Percentiles rank a stretch among this genome's conserved stretches.
Evolutionary conservation across 2,113 vertebrate species (phyloP).

Genomic region (Mandrillus leucophaeus): DNA sequence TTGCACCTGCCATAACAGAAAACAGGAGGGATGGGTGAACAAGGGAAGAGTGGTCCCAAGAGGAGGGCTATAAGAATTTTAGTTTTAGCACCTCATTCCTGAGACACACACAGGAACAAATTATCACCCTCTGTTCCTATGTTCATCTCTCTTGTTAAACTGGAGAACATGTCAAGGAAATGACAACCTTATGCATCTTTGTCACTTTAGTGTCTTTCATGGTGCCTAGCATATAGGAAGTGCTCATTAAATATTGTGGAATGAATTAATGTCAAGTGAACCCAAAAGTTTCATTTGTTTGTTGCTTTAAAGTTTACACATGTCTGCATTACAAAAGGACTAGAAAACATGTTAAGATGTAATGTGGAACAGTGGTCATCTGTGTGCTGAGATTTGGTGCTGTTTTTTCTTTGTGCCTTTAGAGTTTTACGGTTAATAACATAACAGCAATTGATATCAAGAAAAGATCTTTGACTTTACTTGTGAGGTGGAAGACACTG

Average conservation of each 20-base stretch:
- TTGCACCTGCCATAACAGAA: background rate
- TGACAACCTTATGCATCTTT: background rate
- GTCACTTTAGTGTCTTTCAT: background rate
- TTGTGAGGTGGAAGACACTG: background rate
- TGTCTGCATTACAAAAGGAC: background rate
- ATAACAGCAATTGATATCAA: background rate
- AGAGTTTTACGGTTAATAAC: background rate
- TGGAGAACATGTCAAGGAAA: background rate
- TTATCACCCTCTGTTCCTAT: background rate
- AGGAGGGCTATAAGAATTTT: background rate
- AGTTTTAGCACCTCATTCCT: background rate
- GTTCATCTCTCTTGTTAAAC: background rate
- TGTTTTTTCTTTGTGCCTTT: slow-evolving; percentile 19
- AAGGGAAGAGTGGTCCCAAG: background rate
- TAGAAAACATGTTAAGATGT: background rate
- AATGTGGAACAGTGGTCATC: background rate
- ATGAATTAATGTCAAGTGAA: background rate
- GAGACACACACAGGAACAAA: background rate
- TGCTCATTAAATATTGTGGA: background rate
- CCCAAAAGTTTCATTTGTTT: background rate
- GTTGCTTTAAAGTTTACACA: background rate
- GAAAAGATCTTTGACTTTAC: background rate
- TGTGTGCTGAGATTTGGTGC: background rate
- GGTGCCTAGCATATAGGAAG: background rate
- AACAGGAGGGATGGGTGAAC: background rate